Conservation (phyloP, 2,113 vertebrate species). For the Buteo buteo region DNA sequence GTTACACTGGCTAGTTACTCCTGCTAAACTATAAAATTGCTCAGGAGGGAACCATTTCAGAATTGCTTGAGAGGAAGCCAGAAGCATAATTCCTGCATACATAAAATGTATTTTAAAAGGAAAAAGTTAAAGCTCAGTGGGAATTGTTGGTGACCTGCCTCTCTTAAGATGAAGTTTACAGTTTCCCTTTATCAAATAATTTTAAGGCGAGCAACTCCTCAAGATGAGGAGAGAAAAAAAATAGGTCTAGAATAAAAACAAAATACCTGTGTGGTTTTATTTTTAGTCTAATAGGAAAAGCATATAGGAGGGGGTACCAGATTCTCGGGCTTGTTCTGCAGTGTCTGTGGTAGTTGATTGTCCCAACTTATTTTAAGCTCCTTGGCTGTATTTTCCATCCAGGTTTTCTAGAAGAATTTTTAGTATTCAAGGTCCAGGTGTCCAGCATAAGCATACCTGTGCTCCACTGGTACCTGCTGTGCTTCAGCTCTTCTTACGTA, state of each 20-base stretch:
- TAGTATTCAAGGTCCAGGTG: neutral
- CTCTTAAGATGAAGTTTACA: neutral
- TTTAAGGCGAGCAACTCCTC: neutral
- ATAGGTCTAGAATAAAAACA: neutral
- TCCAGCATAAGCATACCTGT: neutral
- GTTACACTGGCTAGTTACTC: conserved; percentile 2
- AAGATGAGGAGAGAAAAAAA: neutral
- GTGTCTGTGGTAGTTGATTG: neutral
- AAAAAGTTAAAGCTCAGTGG: conserved; percentile 10
- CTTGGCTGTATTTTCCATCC: neutral
- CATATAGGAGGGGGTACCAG: neutral
- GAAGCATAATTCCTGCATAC: neutral
- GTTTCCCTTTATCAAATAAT: conserved; percentile 24
- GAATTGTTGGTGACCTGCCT: conserved; percentile 17
- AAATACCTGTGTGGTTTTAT: neutral
- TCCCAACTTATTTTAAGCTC: neutral
- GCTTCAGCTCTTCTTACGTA: neutral
- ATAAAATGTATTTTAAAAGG: neutral
- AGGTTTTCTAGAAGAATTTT: neutral
- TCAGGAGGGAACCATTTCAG: conserved; percentile 19
- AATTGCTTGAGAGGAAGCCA: conserved; percentile 6
- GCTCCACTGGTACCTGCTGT: neutral
- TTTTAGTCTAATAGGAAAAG: neutral
- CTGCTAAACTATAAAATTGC: conserved; percentile 3
- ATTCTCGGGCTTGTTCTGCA: neutral